Evolutionary conservation across 2,113 vertebrate genomes (phyloP), one percentile per base, ranked within the genome.

Genomic region (Psophia crepitans): DNA sequence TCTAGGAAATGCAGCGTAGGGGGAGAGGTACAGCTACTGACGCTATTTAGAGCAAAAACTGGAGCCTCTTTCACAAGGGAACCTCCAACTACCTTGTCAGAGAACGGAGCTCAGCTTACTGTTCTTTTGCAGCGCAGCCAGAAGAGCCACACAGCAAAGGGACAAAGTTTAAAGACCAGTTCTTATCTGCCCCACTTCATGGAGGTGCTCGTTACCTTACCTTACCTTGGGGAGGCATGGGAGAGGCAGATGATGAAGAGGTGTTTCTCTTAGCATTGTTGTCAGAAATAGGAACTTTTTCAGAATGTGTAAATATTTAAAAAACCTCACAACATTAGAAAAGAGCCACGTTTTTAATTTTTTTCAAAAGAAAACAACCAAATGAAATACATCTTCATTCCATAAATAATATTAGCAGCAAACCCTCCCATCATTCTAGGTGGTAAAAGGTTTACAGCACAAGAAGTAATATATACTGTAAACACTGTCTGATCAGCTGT

Each of bases 401-500:
- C 95, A 98, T 98, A 98, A 98, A 98, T 98, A 98, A 27, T 86
- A 97, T 84, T 98, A 98, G 98, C 98, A 98, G 98, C 98, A 98
- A 95, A 96, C 95, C 93, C 94, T 97, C 92, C 97, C 89, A 61
- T 88, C 57, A 48, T 44, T 51, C 48, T 14, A 90, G 54, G 65
- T 84, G 89, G 91, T 28, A 85, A 65, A 89, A 87, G 35, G 76
- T 93, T 92, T 84, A 87, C 82, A 95, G 94, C 85, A 92, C 74
- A 82, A 79, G 37, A 35, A 76, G 60, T 60, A 51, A 75, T 22
- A 22, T 2, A 63, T 57, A 70, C 95, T 89, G 88, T 71, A 91
- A 91, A 87, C 73, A 37, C 61, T 15, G 23, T 46, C 51, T 33
- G 49, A 44, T 70, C 35, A 0, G 30, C 74, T 87, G 53, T 77